Evolutionary conservation across 2,113 vertebrate species (phyloP).

Genomic region (Candoia aspera): DNA sequence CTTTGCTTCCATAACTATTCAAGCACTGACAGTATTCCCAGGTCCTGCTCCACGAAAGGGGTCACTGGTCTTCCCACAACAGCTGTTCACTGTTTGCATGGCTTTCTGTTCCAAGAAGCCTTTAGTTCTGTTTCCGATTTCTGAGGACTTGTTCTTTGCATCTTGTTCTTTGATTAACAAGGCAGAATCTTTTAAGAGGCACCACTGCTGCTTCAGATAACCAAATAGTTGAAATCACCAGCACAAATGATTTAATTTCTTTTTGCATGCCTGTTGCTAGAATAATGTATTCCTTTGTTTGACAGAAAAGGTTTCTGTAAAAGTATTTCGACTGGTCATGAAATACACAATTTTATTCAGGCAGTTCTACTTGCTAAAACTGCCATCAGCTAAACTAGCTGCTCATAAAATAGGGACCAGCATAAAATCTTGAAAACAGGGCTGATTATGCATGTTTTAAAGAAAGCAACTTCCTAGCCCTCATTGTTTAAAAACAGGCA

Average conservation of each 20-base stretch:
- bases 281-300: neutral
- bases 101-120: slow-evolving; percentile 4
- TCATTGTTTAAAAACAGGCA: neutral
- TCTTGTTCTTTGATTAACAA: slow-evolving; percentile 72
- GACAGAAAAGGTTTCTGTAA: neutral
- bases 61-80: too few species aligned
- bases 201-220: neutral
- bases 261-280: slow-evolving; percentile 14
- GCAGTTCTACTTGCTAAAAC: neutral
- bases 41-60: neutral
- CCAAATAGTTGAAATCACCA: slow-evolving; percentile 47
- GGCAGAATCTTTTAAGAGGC: slow-evolving; percentile 39
- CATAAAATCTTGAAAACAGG: neutral
- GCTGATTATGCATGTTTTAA: too few species aligned
- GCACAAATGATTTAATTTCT: slow-evolving; percentile 35
- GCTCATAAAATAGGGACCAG: neutral
- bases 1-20: too few species aligned
- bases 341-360: neutral
- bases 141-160: slow-evolving; percentile 67
- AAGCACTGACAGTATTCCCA: neutral
- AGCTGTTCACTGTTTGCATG: neutral
- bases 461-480: neutral
- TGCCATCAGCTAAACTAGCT: rapidly evolving
- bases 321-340: neutral
- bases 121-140: slow-evolving; percentile 29